These are phyloP conservation scores for Indicator indicator DNA, from an alignment of 2,113 vertebrate species.

Conservation along the genomic window DNA sequence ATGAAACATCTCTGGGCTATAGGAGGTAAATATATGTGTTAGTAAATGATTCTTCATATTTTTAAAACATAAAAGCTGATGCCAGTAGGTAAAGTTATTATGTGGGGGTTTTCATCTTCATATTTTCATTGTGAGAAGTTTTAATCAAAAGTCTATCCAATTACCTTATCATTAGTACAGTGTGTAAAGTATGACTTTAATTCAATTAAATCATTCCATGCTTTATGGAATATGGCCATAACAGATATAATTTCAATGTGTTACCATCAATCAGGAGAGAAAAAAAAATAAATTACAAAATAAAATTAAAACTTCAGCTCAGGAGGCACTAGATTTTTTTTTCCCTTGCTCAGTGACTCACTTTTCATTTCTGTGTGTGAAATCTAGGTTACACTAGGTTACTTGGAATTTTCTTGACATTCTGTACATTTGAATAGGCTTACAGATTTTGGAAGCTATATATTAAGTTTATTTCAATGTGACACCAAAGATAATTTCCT, in stretches of 20 bases:
- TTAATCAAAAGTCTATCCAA: constrained; percentile 57
- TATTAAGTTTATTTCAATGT: neutral
- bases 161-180: constrained; percentile 48
- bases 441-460: neutral
- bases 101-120: neutral
- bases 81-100: neutral
- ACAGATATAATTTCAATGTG: constrained; percentile 29
- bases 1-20: neutral
- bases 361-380: neutral
- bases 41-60: neutral
- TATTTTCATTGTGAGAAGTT: constrained; percentile 45
- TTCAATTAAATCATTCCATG: neutral
- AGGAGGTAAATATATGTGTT: neutral
- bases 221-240: neutral
- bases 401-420: neutral
- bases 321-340: neutral
- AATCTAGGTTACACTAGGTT: neutral
- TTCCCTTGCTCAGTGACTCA: constrained; percentile 12
- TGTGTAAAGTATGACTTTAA: constrained; percentile 25
- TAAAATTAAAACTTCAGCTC: constrained; percentile 12
- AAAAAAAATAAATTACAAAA: constrained; percentile 17
- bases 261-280: constrained; percentile 29
- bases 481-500: neutral
- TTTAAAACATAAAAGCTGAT: neutral
- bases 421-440: neutral